These are phyloP conservation scores for Rhabdophis nuchalis DNA, from an alignment of 2,797 vertebrate species.

Conservation along the genomic window DNA sequence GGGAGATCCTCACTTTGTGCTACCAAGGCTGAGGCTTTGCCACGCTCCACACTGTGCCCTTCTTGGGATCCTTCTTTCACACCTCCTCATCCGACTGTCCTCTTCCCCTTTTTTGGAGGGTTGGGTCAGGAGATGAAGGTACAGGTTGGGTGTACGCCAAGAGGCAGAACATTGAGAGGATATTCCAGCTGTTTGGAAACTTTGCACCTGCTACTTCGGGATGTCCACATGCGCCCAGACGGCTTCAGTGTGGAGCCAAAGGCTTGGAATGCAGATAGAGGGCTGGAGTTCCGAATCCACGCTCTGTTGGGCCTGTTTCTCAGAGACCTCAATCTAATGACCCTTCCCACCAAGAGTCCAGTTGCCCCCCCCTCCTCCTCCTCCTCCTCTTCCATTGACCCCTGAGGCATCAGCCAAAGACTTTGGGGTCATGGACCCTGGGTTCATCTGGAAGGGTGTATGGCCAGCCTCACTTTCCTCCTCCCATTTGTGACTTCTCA, in stretches of 20 bases:
- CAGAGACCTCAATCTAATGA: background rate
- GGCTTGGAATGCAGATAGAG: background rate
- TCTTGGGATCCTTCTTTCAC: background rate
- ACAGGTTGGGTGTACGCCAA: background rate
- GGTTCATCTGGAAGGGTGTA: background rate
- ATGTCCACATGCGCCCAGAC: background rate
- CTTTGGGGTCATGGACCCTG: background rate
- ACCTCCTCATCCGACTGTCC: too few relatives aligned
- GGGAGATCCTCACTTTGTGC: background rate
- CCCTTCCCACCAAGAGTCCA: background rate
- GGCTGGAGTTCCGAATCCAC: background rate
- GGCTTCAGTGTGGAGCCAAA: background rate
- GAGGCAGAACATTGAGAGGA: background rate
- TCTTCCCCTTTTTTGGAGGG: background rate
- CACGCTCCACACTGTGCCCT: background rate
- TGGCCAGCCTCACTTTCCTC: background rate
- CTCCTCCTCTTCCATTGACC: background rate
- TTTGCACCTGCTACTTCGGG: background rate
- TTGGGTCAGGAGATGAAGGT: background rate
- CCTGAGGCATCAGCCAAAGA: background rate
- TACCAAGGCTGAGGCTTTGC: background rate
- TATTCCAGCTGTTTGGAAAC: background rate
- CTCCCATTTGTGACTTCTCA: background rate
- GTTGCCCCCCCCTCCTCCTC: background rate
- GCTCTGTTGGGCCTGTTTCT: background rate